These are phyloP conservation scores for Drosophila algonquin DNA, from an alignment of 2,888 invertebrate genomes.

Conservation along the genomic window DNA sequence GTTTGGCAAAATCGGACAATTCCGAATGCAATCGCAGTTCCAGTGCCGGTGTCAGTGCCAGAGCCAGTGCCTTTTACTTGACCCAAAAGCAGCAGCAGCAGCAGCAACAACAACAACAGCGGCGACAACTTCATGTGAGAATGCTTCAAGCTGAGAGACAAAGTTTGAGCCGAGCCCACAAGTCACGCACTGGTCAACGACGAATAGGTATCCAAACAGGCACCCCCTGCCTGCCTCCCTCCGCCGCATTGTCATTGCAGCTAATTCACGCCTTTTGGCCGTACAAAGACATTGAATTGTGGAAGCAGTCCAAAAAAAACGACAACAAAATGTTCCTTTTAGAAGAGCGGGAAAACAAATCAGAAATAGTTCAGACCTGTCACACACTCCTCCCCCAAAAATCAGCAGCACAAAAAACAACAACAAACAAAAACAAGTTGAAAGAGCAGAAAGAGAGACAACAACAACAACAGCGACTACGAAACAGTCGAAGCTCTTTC, in stretches of 20 bases:
- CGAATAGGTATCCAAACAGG: conserved; percentile 32
- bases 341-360: conserved; percentile 25
- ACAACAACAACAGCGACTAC: conserved; percentile 9
- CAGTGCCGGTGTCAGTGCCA: conserved; percentile 49
- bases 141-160: conserved; percentile 45
- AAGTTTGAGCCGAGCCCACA: conserved; percentile 64
- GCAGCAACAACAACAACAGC: conserved; percentile 37
- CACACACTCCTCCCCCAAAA: conserved; percentile 8
- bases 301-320: conserved; percentile 43
- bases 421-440: conserved; percentile 47
- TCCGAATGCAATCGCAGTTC: conserved; percentile 63
- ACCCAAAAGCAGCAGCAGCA: conserved; percentile 64
- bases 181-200: conserved; percentile 73
- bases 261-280: conserved; percentile 74
- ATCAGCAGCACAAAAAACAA: conserved; percentile 18
- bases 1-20: conserved; percentile 60
- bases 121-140: conserved; percentile 41
- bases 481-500: conserved; percentile 46
- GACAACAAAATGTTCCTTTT: conserved; percentile 22
- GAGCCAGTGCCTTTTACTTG: conserved; percentile 73
- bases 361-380: conserved; percentile 36
- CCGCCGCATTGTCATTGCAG: conserved; percentile 34
- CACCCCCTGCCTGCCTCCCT: conserved; percentile 2
- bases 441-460: conserved; percentile 22
- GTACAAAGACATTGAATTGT: conserved; percentile 74